A percentile compares a stretch with the other conserved stretches of the same genome.
Conservation (phyloP, 1,140 invertebrate genomes). For the Lerema accius region DNA sequence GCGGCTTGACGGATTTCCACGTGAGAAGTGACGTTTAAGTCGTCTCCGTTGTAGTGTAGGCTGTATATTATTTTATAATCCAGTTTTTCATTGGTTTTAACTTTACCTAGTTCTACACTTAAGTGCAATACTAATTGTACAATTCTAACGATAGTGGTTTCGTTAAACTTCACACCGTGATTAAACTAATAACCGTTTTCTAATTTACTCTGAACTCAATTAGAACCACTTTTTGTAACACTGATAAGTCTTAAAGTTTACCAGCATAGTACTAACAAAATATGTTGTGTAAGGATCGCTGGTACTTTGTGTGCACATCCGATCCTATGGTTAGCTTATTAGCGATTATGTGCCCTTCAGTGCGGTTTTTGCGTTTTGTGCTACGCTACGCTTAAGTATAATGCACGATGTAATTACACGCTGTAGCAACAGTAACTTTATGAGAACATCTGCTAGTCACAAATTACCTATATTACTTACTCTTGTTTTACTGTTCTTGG, state of each 20-base stretch:
- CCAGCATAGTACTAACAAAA: neutral
- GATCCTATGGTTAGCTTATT: neutral
- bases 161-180: neutral
- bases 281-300: neutral
- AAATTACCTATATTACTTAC: no score
- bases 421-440: neutral
- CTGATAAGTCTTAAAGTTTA: neutral
- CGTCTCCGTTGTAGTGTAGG: no score
- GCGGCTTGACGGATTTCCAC: no score
- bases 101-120: no score
- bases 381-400: neutral
- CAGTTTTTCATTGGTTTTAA: no score
- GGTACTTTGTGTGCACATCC: neutral
- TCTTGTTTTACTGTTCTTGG: no score
- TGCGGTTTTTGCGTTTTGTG: slow-evolving; percentile 6
- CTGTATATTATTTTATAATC: no score
- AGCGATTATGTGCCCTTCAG: neutral
- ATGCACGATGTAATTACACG: slow-evolving; percentile 8
- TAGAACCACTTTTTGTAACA: no score
- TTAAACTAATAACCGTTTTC: neutral
- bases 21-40: no score
- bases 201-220: no score
- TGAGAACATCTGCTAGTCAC: neutral
- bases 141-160: neutral
- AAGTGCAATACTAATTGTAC: no score